These are phyloP conservation scores for Podargus strigoides DNA, from an alignment of 2,797 vertebrate species.

Conservation along the genomic window DNA sequence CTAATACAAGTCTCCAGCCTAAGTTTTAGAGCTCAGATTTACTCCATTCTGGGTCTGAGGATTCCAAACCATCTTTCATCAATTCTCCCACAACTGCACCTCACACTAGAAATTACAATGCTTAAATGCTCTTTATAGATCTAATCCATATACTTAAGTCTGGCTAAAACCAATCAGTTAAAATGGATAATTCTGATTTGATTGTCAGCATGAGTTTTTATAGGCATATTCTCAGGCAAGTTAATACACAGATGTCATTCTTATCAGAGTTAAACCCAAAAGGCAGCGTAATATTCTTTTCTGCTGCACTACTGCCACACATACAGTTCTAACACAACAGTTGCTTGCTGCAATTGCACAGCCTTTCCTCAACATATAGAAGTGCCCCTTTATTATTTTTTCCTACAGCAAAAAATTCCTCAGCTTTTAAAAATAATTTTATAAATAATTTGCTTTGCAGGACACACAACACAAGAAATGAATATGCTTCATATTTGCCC, in stretches of 20 bases:
- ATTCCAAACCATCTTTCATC: neutral
- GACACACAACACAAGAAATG: constrained; percentile 47
- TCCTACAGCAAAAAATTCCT: constrained; percentile 21
- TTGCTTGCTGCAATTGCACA: neutral
- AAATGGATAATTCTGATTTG: constrained; percentile 3
- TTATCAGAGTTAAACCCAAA: constrained; percentile 2
- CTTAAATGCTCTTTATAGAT: neutral
- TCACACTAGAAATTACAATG: neutral
- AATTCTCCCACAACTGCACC: neutral
- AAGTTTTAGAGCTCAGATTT: neutral
- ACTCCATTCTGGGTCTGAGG: neutral
- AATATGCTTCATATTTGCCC: constrained; percentile 40
- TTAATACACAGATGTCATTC: neutral
- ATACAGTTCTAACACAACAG: neutral
- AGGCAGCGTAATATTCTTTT: neutral
- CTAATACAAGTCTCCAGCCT: neutral
- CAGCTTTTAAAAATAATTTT: constrained; percentile 10
- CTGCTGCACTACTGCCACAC: neutral
- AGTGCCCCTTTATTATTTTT: neutral
- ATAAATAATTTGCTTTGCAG: constrained; percentile 46
- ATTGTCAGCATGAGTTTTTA: constrained; percentile 10
- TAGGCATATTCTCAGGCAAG: neutral
- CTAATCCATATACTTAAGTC: neutral
- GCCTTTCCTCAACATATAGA: neutral
- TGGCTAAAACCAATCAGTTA: neutral